Evolutionary conservation across 2,797 vertebrate genomes (phyloP).

Genomic region (Parambassis ranga): DNA sequence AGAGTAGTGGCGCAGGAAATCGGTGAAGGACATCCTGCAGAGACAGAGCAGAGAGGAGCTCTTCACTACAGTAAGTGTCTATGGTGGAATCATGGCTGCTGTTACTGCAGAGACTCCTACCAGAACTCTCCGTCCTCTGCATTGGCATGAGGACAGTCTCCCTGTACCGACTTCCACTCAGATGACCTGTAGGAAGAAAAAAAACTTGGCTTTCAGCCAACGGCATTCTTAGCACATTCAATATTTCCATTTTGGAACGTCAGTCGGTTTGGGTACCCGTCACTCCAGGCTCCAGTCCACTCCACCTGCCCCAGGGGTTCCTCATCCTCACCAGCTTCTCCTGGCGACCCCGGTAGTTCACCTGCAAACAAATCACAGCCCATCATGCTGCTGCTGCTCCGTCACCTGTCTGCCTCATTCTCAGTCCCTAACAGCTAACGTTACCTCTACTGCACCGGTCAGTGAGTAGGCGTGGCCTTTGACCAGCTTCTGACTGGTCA

Average conservation of each 20-base stretch:
- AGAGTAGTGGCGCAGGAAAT: conserved; percentile 87
- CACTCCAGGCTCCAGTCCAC: conserved; percentile 93
- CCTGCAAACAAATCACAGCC: conserved; percentile 67
- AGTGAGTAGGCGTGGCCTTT: conserved; percentile 94
- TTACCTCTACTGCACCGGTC: conserved; percentile 86
- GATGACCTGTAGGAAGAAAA: conserved; percentile 62
- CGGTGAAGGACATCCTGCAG: conserved; percentile 88
- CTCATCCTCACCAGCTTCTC: conserved; percentile 89
- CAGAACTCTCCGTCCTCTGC: conserved; percentile 93
- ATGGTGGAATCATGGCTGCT: too few relatives aligned
- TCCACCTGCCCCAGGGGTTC: conserved; percentile 93
- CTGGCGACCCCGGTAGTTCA: conserved; percentile 76
- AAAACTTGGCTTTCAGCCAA: too few relatives aligned
- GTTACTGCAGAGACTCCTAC: conserved; percentile 64
- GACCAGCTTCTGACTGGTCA: conserved; percentile 91
- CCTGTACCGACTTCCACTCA: conserved; percentile 85
- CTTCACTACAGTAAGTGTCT: rapidly evolving
- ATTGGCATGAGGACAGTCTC: conserved; percentile 69
- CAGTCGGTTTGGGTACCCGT: conserved; percentile 71
- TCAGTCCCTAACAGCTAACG: neutral
- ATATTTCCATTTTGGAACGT: too few relatives aligned
- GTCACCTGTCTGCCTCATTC: neutral
- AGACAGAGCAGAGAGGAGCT: neutral
- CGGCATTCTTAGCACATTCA: too few relatives aligned
- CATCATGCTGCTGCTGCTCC: neutral